Percentiles rank a stretch among this genome's conserved stretches.
phyloP scores from a whole-genome alignment of 2,797 vertebrate genomes.

The Podargus strigoides region DNA sequence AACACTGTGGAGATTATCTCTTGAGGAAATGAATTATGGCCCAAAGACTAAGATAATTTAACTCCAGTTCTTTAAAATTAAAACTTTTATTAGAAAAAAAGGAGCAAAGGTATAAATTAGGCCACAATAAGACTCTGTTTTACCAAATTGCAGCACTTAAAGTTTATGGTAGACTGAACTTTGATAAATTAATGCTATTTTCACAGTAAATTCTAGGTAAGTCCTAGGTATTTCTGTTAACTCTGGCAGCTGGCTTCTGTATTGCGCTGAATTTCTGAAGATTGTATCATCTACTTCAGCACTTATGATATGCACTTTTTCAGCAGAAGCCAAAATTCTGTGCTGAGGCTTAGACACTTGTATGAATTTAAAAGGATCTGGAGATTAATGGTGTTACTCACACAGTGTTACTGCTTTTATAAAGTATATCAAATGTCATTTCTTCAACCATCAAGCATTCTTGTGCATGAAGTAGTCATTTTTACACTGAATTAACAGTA shows the following conservation, averaged over 20 bases:
- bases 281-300: background rate
- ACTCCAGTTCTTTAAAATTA: background rate
- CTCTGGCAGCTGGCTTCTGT: slow-evolving; percentile 17
- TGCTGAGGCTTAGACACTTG: background rate
- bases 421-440: background rate
- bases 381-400: background rate
- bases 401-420: background rate
- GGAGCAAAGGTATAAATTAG: background rate
- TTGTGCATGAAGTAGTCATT: background rate
- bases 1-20: background rate
- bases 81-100: background rate
- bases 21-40: background rate
- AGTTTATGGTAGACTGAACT: background rate
- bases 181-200: background rate
- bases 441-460: background rate
- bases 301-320: background rate
- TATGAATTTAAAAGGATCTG: background rate
- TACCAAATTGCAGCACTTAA: background rate
- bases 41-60: background rate
- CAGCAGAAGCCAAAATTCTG: background rate
- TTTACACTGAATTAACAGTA: background rate
- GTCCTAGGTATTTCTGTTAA: background rate
- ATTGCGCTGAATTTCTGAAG: slow-evolving; percentile 55
- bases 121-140: background rate
- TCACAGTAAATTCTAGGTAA: background rate